Evolutionary conservation across 2,888 invertebrate genomes (phyloP).

Genomic region (Dendrolimus houi): DNA sequence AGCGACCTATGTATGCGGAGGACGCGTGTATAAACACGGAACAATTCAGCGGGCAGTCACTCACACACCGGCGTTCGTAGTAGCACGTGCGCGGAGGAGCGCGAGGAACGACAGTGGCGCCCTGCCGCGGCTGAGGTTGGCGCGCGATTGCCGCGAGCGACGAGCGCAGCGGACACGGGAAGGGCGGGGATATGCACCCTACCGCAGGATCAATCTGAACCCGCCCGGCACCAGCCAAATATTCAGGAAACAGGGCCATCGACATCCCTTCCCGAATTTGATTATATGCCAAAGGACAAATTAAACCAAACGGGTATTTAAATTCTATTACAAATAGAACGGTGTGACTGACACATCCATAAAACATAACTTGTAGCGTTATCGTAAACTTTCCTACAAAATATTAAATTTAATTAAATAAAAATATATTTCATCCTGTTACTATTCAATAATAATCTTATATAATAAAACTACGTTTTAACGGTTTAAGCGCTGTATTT

Average conservation of each 20-base stretch:
- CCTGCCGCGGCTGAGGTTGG: constrained; percentile 67
- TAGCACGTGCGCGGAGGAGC: constrained; percentile 44
- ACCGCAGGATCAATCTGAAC: constrained; percentile 41
- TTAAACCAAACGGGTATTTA: constrained; percentile 5
- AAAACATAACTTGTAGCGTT: no score
- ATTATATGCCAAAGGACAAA: constrained; percentile 12
- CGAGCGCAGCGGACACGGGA: constrained; percentile 26
- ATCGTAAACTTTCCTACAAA: no score
- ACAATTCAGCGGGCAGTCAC: constrained; percentile 53
- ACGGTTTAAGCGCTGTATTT: no score
- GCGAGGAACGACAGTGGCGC: constrained; percentile 45
- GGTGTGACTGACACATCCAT: no score
- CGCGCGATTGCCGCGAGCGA: constrained; percentile 59
- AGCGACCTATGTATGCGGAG: no score
- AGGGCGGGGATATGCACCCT: constrained; percentile 63
- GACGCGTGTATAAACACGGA: constrained; percentile 50
- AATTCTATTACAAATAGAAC: no score
- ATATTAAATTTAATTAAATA: no score
- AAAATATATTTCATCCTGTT: no score
- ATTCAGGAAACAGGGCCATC: constrained; percentile 39
- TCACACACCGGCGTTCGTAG: constrained; percentile 48
- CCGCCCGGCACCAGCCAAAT: constrained; percentile 33
- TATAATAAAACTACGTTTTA: no score
- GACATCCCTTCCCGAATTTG: constrained; percentile 13
- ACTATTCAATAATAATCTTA: no score